phyloP scores from a whole-genome alignment of 2,888 invertebrate species.

The Lepidochrysops patricia region DNA sequence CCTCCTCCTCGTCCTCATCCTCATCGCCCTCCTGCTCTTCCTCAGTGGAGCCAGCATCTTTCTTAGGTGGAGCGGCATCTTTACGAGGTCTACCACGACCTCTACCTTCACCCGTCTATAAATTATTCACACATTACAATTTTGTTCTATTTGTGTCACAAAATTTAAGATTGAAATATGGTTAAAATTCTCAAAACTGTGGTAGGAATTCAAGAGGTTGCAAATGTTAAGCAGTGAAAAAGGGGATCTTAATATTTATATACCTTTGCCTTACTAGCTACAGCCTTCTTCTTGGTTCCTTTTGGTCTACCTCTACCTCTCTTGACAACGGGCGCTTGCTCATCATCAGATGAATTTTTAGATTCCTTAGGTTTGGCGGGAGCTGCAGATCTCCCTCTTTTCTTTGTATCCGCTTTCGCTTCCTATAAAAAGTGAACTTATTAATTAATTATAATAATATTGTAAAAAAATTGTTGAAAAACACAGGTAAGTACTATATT shows the following conservation, averaged over 20 bases:
- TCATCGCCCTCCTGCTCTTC: constrained; percentile 69
- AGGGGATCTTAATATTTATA: too few relatives aligned
- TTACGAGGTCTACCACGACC: constrained; percentile 67
- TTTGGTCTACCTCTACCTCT: constrained; percentile 73
- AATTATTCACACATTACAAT: constrained; percentile 12
- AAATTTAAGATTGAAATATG: too few relatives aligned
- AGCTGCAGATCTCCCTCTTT: constrained; percentile 61
- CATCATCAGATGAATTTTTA: constrained; percentile 70
- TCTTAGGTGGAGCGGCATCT: constrained; percentile 64
- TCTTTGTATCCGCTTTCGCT: constrained; percentile 64
- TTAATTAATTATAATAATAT: constrained; percentile 6
- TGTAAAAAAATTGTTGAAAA: not conserved
- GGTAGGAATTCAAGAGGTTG: not conserved
- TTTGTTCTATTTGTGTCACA: too few relatives aligned
- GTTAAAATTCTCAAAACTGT: too few relatives aligned
- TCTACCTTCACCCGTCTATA: constrained; percentile 56
- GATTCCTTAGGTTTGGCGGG: constrained; percentile 66
- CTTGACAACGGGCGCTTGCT: constrained; percentile 70
- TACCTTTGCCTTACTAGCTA: constrained; percentile 62
- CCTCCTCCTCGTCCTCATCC: constrained; percentile 68
- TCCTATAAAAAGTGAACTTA: constrained; percentile 40
- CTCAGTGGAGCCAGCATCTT: constrained; percentile 64
- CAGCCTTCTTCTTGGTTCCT: constrained; percentile 70
- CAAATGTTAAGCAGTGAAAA: not conserved
- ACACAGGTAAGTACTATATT: too few relatives aligned